Percentiles rank a stretch among this genome's conserved stretches.
Conservation (phyloP, 2,888 invertebrate species). For the Chrysopilus asiliformis region DNA sequence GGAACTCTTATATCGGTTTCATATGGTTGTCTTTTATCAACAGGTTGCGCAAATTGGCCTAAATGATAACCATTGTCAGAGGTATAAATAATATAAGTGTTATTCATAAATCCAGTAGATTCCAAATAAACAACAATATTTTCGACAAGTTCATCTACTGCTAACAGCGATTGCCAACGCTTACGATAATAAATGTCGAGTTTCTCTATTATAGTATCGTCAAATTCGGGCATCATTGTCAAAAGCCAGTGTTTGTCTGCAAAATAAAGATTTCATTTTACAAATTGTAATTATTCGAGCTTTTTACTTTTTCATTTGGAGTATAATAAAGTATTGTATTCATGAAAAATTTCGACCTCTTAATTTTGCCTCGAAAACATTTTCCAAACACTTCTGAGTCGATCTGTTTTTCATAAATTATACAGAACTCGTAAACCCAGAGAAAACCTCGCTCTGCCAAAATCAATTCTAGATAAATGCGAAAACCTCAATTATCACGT, state of each 20-base stretch:
- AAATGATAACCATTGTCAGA: slow-evolving; percentile 89
- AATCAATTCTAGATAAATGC: too few relatives aligned
- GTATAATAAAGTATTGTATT: too few relatives aligned
- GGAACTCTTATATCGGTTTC: slow-evolving; percentile 82
- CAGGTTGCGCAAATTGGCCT: slow-evolving; percentile 77
- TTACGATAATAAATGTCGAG: slow-evolving; percentile 59
- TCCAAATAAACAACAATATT: slow-evolving; percentile 46
- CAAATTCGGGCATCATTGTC: slow-evolving; percentile 50
- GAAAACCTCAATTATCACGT: too few relatives aligned
- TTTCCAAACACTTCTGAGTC: too few relatives aligned
- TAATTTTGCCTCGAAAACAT: too few relatives aligned
- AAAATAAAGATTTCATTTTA: too few relatives aligned
- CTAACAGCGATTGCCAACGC: slow-evolving; percentile 66
- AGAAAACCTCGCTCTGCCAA: too few relatives aligned
- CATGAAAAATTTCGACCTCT: too few relatives aligned
- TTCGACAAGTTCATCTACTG: slow-evolving; percentile 76
- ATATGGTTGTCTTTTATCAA: slow-evolving; percentile 83
- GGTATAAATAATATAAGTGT: slow-evolving; percentile 72
- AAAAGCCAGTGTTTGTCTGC: slow-evolving; percentile 69
- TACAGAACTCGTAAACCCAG: too few relatives aligned
- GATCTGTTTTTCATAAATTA: too few relatives aligned
- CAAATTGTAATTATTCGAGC: too few relatives aligned
- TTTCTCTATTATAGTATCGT: slow-evolving; percentile 40
- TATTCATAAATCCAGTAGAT: slow-evolving; percentile 41
- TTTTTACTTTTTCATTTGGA: too few relatives aligned